Percentiles rank a stretch among this genome's conserved stretches.
Evolutionary conservation across 2,113 vertebrate species (phyloP).

Genomic region (Myotis yumanensis): DNA sequence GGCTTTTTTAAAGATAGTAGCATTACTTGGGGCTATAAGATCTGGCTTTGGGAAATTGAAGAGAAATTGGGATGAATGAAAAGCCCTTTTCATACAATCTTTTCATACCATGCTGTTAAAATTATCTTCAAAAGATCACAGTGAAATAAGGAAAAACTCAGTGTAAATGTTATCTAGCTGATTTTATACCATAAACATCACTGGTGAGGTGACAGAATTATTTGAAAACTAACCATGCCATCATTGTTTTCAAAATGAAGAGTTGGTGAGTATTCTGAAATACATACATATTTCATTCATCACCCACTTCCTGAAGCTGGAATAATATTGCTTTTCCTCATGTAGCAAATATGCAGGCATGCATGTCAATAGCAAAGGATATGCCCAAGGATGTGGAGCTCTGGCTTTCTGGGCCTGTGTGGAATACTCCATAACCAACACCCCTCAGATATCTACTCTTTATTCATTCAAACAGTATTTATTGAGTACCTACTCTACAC

Average conservation of each 20-base stretch:
- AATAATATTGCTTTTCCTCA: background rate
- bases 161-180: background rate
- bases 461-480: background rate
- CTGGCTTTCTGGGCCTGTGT: background rate
- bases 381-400: background rate
- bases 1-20: background rate
- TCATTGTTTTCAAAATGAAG: background rate
- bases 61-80: background rate
- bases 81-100: background rate
- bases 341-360: background rate
- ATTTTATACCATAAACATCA: background rate
- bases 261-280: background rate
- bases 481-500: background rate
- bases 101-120: background rate
- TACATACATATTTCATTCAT: background rate
- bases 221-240: background rate
- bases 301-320: background rate
- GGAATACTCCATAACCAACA: background rate
- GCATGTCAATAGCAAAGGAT: background rate
- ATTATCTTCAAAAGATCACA: slow-evolving; percentile 40
- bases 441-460: background rate
- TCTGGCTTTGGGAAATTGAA: slow-evolving; percentile 28
- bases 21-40: background rate
- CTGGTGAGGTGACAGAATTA: background rate
- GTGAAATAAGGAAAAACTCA: background rate